These are phyloP conservation scores for Sibirionetta formosa DNA, from an alignment of 2,797 vertebrate species.

Conservation along the genomic window DNA sequence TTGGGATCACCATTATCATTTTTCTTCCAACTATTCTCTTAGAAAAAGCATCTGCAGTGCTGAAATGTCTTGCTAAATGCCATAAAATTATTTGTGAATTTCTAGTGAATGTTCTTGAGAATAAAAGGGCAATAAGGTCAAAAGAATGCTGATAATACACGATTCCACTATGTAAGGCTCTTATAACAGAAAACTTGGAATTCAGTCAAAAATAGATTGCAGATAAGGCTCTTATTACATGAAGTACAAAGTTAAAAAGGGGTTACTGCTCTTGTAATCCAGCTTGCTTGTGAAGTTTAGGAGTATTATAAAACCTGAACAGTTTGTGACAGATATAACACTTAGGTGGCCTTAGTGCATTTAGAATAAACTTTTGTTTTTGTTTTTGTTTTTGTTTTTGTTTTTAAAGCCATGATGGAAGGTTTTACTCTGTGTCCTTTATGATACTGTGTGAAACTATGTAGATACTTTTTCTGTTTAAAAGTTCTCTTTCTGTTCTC, in stretches of 20 bases:
- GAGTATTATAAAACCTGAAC: conserved; percentile 26
- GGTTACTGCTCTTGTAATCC: conserved; percentile 56
- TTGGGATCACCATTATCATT: background rate
- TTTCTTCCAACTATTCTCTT: background rate
- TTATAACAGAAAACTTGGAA: conserved; percentile 40
- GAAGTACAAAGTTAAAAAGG: conserved; percentile 36
- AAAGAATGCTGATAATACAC: conserved; percentile 54
- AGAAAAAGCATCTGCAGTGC: background rate
- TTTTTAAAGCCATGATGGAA: background rate
- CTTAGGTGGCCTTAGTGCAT: background rate
- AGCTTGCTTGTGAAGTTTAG: conserved; percentile 59
- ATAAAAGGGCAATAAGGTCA: conserved; percentile 34
- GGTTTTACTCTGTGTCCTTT: background rate
- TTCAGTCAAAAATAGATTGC: conserved; percentile 45
- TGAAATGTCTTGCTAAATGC: conserved; percentile 55
- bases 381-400: background rate
- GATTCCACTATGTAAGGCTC: background rate
- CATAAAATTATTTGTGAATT: conserved; percentile 66
- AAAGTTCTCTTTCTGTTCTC: background rate
- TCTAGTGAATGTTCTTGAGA: conserved; percentile 37
- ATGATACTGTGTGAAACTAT: background rate
- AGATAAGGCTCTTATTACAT: conserved; percentile 55
- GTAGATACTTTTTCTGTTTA: background rate
- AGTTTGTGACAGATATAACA: conserved; percentile 15
- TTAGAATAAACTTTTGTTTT: conserved; percentile 34